These are phyloP conservation scores for Helleia helle DNA, from an alignment of 2,888 invertebrate species.

Conservation along the genomic window DNA sequence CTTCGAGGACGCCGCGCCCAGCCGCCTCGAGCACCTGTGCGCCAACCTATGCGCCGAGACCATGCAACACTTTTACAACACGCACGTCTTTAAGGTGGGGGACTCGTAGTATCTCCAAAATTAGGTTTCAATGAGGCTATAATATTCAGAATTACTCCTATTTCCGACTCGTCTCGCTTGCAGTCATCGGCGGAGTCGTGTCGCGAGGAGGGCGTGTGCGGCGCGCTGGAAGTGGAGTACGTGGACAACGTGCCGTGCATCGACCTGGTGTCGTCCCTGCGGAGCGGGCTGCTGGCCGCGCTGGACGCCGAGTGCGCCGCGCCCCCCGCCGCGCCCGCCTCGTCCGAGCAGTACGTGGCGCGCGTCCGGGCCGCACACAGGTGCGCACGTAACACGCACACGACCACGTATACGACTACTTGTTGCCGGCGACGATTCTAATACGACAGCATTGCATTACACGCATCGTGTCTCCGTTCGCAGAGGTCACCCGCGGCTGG, in stretches of 20 bases:
- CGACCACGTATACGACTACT: no score
- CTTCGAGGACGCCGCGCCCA: slow-evolving; percentile 93
- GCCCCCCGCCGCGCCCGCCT: slow-evolving; percentile 83
- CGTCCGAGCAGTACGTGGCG: slow-evolving; percentile 63
- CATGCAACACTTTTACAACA: slow-evolving; percentile 98
- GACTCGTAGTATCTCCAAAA: neutral
- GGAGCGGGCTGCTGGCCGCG: slow-evolving; percentile 93
- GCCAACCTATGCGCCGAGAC: slow-evolving; percentile 97
- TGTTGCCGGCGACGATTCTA: no score
- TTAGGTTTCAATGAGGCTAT: no score
- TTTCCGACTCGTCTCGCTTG: neutral
- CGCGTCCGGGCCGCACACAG: slow-evolving; percentile 48
- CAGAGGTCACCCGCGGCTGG: slow-evolving; percentile 87
- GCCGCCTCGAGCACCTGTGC: slow-evolving; percentile 93
- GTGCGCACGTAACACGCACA: no score
- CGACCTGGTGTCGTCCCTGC: slow-evolving; percentile 93
- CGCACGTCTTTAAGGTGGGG: slow-evolving; percentile 92
- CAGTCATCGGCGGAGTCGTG: slow-evolving; percentile 80
- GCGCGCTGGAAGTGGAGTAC: slow-evolving; percentile 93
- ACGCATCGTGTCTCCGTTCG: no score
- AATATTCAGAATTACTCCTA: no score
- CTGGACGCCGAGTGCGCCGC: slow-evolving; percentile 93
- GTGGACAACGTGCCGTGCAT: slow-evolving; percentile 97
- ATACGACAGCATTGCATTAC: no score
- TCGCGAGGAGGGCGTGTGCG: slow-evolving; percentile 92